A percentile compares a stretch with the other conserved stretches of the same genome.
phyloP scores from a whole-genome alignment of 2,888 invertebrate species.

The Tridacna gigas region DNA sequence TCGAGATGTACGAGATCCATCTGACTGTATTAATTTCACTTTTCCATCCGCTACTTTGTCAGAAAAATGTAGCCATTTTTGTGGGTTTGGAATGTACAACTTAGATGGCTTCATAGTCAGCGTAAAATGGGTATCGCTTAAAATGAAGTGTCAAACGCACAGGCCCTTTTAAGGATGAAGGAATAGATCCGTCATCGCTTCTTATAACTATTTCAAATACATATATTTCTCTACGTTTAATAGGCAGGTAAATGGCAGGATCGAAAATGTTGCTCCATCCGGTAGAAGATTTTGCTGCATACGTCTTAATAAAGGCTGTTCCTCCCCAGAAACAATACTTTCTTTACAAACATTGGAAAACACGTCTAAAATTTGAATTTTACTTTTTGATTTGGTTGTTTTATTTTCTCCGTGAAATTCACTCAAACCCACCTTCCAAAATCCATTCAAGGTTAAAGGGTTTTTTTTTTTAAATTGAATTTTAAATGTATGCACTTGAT shows the following conservation, averaged over 20 bases:
- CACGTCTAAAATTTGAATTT: conserved; percentile 34
- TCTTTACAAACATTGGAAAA: conserved; percentile 49
- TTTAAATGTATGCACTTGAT: conserved; percentile 25
- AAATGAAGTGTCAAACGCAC: conserved; percentile 49
- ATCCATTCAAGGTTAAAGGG: conserved; percentile 16
- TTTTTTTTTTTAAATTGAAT: conserved; percentile 10
- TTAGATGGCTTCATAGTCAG: conserved; percentile 34
- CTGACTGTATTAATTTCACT: not conserved
- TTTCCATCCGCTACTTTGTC: conserved; percentile 35
- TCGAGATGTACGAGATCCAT: not conserved
- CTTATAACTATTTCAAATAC: conserved; percentile 56
- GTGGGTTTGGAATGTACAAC: conserved; percentile 62
- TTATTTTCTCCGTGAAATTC: conserved; percentile 44
- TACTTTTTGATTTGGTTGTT: not conserved
- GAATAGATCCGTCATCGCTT: too few species aligned
- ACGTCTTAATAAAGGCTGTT: conserved; percentile 48
- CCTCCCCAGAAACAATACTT: conserved; percentile 52
- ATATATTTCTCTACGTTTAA: conserved; percentile 44
- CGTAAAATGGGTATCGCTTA: conserved; percentile 28
- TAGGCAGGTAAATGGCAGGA: conserved; percentile 41
- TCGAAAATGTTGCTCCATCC: conserved; percentile 43
- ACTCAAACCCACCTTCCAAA: conserved; percentile 46
- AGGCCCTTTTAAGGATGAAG: conserved; percentile 35
- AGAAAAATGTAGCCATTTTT: conserved; percentile 35
- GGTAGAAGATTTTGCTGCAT: conserved; percentile 30